Evolutionary conservation across 2,797 vertebrate species (phyloP).

Genomic region (Discoglossus pictus): DNA sequence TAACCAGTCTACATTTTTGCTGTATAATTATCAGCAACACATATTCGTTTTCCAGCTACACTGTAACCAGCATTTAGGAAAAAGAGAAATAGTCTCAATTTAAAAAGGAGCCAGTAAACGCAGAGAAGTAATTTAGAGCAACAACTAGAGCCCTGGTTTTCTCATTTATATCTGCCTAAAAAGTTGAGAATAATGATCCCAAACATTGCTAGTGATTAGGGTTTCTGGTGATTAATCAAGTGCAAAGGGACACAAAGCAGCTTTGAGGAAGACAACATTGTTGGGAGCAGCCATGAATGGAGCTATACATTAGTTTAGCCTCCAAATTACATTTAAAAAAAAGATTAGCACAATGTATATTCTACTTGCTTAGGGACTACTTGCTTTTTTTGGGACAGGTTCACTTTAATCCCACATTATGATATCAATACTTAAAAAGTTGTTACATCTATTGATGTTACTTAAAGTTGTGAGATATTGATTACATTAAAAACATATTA

Average conservation of each 20-base stretch:
- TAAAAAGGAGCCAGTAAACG: conserved; percentile 47
- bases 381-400: no score
- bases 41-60: background rate
- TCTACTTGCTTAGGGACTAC: no score
- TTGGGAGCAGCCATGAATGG: conserved; percentile 19
- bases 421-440: no score
- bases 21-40: no score
- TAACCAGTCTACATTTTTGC: no score
- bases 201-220: conserved; percentile 57
- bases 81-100: conserved; percentile 51
- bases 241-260: conserved; percentile 42
- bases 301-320: conserved; percentile 9
- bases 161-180: conserved; percentile 58
- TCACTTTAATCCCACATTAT: no score
- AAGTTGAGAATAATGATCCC: conserved; percentile 60
- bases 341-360: no score
- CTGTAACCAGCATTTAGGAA: conserved; percentile 41
- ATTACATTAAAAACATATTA: no score
- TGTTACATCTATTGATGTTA: no score
- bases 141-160: conserved; percentile 3
- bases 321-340: no score
- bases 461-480: no score
- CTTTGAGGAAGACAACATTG: conserved; percentile 20
- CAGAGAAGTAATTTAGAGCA: conserved; percentile 60
- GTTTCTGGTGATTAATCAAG: conserved; percentile 60